Evolutionary conservation across 2,113 vertebrate species (phyloP).

Genomic region (Nothobranchius kuhntae): DNA sequence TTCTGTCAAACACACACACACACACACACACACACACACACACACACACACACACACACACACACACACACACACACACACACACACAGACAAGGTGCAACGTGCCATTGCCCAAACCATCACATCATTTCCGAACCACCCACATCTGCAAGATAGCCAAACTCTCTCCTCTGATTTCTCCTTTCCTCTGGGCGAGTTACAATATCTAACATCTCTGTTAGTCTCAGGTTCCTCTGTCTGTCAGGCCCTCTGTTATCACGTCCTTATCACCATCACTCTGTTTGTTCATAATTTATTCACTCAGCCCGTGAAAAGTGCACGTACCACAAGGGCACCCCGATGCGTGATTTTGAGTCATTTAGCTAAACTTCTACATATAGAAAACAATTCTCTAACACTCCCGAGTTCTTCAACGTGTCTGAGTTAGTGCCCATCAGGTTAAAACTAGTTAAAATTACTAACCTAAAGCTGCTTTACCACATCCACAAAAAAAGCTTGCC

Average conservation of each 20-base stretch:
- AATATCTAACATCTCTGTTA: slow-evolving; percentile 24
- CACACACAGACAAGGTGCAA: slow-evolving; percentile 10
- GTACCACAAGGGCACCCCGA: too few relatives aligned
- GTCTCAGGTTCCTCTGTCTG: slow-evolving; percentile 6
- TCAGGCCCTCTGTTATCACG: neutral
- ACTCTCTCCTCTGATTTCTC: slow-evolving; percentile 45
- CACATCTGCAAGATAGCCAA: slow-evolving; percentile 44
- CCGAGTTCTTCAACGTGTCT: too few relatives aligned
- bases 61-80: slow-evolving; percentile 11
- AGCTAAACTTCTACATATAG: too few relatives aligned
- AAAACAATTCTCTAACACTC: too few relatives aligned
- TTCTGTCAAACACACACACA: slow-evolving; percentile 26
- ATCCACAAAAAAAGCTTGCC: too few relatives aligned
- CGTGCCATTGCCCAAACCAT: slow-evolving; percentile 36
- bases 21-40: neutral
- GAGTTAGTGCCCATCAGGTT: too few relatives aligned
- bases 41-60: too few relatives aligned
- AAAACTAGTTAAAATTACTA: too few relatives aligned
- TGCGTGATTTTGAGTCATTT: too few relatives aligned
- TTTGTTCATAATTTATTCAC: slow-evolving; percentile 47
- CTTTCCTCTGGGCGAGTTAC: slow-evolving; percentile 28
- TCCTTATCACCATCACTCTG: too few relatives aligned
- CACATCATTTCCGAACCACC: slow-evolving; percentile 53
- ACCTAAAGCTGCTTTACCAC: too few relatives aligned
- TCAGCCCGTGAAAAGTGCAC: neutral